Percentiles rank a stretch among this genome's conserved stretches.
Conservation (phyloP, 1,140 invertebrate genomes). For the Venturia canescens region DNA sequence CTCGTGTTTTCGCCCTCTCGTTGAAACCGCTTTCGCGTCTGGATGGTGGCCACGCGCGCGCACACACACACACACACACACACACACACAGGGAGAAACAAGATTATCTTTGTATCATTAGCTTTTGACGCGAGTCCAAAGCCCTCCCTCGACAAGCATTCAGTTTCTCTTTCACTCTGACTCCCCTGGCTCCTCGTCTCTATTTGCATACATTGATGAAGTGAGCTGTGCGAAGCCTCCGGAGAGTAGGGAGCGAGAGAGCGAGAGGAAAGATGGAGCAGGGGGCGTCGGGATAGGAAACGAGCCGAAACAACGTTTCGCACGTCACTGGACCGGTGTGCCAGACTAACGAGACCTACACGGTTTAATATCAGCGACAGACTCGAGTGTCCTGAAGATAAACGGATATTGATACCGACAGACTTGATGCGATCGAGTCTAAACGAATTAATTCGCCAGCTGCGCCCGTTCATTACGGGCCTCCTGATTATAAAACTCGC, state of each 20-base stretch:
- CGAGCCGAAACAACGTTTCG: slow-evolving; percentile 40
- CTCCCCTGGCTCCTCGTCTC: background rate
- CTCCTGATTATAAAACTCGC: background rate
- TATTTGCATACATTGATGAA: slow-evolving; percentile 64
- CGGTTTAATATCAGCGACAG: slow-evolving; percentile 4
- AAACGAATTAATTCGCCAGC: background rate
- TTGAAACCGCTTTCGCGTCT: background rate
- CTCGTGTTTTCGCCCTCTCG: slow-evolving; percentile 12
- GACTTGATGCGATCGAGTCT: slow-evolving; percentile 3
- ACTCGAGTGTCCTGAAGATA: background rate
- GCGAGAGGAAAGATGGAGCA: background rate
- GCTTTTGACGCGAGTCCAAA: slow-evolving; percentile 62
- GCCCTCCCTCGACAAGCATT: slow-evolving; percentile 35
- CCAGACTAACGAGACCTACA: slow-evolving; percentile 17
- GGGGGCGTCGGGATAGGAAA: background rate
- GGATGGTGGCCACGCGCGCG: background rate
- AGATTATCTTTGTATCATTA: slow-evolving; percentile 71
- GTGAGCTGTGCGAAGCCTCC: slow-evolving; percentile 26
- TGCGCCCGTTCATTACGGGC: too few species aligned
- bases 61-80: too few species aligned
- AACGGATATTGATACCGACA: slow-evolving; percentile 30
- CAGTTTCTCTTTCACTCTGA: slow-evolving; percentile 8
- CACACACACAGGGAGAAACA: slow-evolving; percentile 47
- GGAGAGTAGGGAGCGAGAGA: background rate
- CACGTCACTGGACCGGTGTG: slow-evolving; percentile 33